Base-by-base conservation (phyloP, 2,113 vertebrate genomes). In the Diphyllodes magnificus region DNA sequence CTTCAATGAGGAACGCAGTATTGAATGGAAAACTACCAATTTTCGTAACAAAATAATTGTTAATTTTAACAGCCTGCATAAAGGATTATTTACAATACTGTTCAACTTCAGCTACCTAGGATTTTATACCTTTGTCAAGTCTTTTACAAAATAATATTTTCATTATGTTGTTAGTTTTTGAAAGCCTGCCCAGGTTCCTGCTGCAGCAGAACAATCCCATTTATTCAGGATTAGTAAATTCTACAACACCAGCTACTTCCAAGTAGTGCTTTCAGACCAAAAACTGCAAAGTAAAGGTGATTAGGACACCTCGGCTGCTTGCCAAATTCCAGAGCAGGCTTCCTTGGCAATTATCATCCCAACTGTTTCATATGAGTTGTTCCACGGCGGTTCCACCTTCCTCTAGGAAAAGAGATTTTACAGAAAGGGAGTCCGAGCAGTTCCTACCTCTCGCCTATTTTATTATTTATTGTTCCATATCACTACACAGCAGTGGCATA, bases 381-480 rank as follows among this genome's bases (percentile, higher is more conserved):
- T 89, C 40, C 44, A 63, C 70, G 86, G 80, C 44, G 91, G 53
- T 61, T 83, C 33, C 44, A 60, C 45, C 80, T 94, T 66, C 80
- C 45, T 87, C 45, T 27, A 76, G 60, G 69, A 86, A 79, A 90
- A 72, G 54, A 7, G 50, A 11, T 60, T 59, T 72, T 49, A 47
- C 21, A 75, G 80, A 87, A 81, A 90, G 80, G 63, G 42, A 93
- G 20, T n/a, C 73, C 42, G 21, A 37, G 66, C 1, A 2, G 49
- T 61, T 63, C 40, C 64, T 88, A 66, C 47, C 83, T 54, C 59
- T 75, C 37, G 49, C 59, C 57, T 86, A 30, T 69, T 88, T 81
- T 49, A 18, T 60, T 85, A 91, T 86, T 96, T 93, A 90, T 76
- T 96, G 89, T 91, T 92, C 94, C 71, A 51, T 84, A 83, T 78